Evolutionary conservation across 2,113 vertebrate genomes (phyloP).

Genomic region (Thalassarche chlororhynchos): DNA sequence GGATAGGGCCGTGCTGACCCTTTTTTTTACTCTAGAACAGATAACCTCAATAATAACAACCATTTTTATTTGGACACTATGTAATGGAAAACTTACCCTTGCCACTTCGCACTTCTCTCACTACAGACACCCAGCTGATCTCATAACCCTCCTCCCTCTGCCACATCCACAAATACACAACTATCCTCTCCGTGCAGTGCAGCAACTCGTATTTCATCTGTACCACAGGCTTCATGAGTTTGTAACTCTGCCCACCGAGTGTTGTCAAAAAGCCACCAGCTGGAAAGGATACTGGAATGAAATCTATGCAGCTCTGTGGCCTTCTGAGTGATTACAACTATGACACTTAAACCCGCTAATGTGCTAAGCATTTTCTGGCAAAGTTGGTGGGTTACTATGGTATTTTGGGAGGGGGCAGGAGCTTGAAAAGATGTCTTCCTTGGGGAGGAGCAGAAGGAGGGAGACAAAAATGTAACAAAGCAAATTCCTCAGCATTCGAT

Average conservation of each 20-base stretch:
- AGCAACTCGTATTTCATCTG: slow-evolving; percentile 37
- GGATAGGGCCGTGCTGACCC: not conserved
- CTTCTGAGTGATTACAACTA: slow-evolving; percentile 51
- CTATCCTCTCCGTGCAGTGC: not conserved
- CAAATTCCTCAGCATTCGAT: not conserved
- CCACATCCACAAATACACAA: not conserved
- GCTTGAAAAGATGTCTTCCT: slow-evolving; percentile 12
- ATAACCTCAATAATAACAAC: not conserved
- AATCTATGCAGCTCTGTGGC: slow-evolving; percentile 64
- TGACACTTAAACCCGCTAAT: slow-evolving; percentile 71
- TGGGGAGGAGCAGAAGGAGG: not conserved
- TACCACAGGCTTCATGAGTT: not conserved
- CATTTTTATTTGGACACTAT: not conserved
- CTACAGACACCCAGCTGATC: slow-evolving; percentile 27
- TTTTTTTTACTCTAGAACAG: not conserved
- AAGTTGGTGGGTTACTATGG: slow-evolving; percentile 6
- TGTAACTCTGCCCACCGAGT: slow-evolving; percentile 48
- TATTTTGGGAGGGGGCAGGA: slow-evolving; percentile 64
- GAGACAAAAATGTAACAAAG: slow-evolving; percentile 35
- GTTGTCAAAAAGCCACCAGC: slow-evolving; percentile 69
- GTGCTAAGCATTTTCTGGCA: slow-evolving; percentile 76
- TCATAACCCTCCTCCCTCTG: not conserved
- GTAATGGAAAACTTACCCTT: slow-evolving; percentile 16
- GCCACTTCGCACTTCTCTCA: slow-evolving; percentile 23
- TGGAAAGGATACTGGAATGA: slow-evolving; percentile 69